Conservation (phyloP, 2,113 vertebrate species). For the Smithornis capensis region DNA sequence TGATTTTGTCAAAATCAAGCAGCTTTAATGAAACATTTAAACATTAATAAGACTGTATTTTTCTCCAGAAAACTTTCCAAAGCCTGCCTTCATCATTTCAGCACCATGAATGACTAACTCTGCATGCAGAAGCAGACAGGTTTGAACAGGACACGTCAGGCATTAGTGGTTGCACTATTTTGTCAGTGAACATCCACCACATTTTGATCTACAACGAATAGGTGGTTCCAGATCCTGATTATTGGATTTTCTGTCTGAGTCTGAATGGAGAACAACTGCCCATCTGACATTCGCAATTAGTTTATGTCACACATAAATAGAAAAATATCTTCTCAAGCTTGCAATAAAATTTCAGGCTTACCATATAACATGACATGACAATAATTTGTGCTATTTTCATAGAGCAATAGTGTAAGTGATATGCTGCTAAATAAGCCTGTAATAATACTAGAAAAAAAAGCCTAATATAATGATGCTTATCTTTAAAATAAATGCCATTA, state of each 20-base stretch:
- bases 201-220: background rate
- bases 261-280: background rate
- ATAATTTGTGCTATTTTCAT: background rate
- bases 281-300: background rate
- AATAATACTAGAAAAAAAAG: background rate
- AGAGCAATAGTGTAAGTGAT: background rate
- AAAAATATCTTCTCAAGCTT: background rate
- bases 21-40: background rate
- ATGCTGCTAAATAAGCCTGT: background rate
- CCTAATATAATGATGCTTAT: background rate
- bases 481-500: background rate
- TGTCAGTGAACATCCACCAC: background rate
- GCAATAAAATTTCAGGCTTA: background rate
- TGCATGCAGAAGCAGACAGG: background rate
- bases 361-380: background rate
- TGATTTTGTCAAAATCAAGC: background rate
- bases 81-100: background rate
- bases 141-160: background rate
- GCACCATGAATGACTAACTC: background rate
- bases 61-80: background rate
- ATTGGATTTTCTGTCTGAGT: background rate
- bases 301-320: background rate
- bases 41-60: background rate
- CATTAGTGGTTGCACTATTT: background rate
- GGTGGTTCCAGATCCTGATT: background rate